These are phyloP conservation scores for Macropus fuliginosus DNA, from an alignment of 2,797 vertebrate genomes.

Conservation along the genomic window DNA sequence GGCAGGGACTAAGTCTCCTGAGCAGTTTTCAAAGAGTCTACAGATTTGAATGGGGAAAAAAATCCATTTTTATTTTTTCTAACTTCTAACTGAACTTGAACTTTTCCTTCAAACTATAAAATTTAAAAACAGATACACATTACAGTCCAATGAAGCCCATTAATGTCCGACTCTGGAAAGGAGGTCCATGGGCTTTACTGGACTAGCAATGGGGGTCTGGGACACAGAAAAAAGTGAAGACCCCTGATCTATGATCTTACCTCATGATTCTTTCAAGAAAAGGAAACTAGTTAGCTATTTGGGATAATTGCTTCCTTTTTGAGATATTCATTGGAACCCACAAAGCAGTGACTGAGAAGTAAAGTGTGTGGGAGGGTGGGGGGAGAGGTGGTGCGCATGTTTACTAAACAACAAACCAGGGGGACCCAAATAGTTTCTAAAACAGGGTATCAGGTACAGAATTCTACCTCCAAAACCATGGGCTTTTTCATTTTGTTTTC, in stretches of 20 bases:
- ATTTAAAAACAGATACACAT: neutral
- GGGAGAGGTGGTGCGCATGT: fast-evolving
- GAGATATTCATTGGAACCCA: neutral
- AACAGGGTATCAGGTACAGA: neutral
- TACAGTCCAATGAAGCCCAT: neutral
- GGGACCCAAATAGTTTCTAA: neutral
- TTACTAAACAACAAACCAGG: neutral
- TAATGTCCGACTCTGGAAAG: neutral
- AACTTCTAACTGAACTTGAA: neutral
- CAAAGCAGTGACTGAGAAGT: neutral
- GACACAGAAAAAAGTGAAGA: neutral
- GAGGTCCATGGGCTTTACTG: too few relatives aligned
- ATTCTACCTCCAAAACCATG: neutral
- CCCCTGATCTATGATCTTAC: neutral
- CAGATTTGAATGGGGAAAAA: neutral
- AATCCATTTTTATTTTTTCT: neutral
- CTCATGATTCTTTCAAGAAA: neutral
- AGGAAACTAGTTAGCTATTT: neutral
- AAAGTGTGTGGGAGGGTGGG: neutral
- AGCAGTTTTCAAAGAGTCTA: neutral
- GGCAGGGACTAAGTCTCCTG: neutral
- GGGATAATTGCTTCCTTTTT: neutral
- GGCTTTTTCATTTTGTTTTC: neutral
- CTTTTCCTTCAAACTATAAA: neutral
- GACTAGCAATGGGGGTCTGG: neutral